phyloP scores from a whole-genome alignment of 2,113 vertebrate genomes.

The Cheirogaleus medius region DNA sequence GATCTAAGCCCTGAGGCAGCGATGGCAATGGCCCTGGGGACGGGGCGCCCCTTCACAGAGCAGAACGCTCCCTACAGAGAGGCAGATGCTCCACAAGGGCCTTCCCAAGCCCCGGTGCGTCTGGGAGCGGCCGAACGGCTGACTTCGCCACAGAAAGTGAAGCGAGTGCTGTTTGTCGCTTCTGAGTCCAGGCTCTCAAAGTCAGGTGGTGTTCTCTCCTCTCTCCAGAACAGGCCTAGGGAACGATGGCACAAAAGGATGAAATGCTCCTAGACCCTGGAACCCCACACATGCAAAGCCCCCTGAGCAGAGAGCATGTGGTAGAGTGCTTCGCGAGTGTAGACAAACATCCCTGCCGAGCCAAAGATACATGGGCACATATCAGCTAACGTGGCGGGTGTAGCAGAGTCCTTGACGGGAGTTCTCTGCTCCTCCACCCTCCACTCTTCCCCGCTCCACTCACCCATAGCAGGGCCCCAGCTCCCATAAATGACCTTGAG shows the following conservation, averaged over 20 bases:
- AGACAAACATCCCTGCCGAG: neutral
- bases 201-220: neutral
- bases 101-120: no score
- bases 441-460: neutral
- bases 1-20: neutral
- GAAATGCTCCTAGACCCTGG: neutral
- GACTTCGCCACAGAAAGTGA: neutral
- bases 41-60: neutral
- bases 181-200: neutral
- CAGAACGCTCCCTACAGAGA: neutral
- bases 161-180: no score
- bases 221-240: neutral
- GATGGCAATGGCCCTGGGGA: neutral
- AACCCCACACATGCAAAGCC: fast-evolving
- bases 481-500: neutral
- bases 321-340: neutral
- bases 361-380: no score
- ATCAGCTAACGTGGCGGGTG: neutral
- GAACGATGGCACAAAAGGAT: neutral
- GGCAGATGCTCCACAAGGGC: fast-evolving
- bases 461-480: no score
- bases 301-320: neutral
- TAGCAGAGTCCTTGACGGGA: neutral
- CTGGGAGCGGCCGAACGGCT: neutral
- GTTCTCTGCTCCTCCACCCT: no score